These are phyloP conservation scores for Acanthurus leucopareius DNA, from an alignment of 2,797 vertebrate genomes.

Conservation along the genomic window DNA sequence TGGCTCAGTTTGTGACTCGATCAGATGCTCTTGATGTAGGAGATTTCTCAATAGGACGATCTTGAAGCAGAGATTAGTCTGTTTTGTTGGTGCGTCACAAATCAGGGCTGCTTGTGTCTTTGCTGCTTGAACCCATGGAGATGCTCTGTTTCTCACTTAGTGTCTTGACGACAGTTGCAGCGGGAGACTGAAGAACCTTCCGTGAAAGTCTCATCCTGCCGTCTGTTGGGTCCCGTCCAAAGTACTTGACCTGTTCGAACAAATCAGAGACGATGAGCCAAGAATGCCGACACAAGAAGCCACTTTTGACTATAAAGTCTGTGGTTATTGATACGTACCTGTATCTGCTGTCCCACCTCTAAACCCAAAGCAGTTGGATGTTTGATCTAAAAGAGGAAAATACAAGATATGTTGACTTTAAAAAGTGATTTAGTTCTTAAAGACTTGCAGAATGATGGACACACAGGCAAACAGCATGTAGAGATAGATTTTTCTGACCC, in stretches of 20 bases:
- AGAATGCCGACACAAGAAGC: constrained; percentile 1
- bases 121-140: constrained; percentile 82
- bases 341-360: constrained; percentile 97
- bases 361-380: constrained; percentile 96
- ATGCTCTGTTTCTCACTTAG: constrained; percentile 92
- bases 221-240: constrained; percentile 96
- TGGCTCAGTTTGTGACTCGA: constrained; percentile 7
- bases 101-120: constrained; percentile 32
- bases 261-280: constrained; percentile 25
- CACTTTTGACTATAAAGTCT: background rate
- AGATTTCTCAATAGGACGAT: background rate
- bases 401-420: background rate
- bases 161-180: constrained; percentile 86
- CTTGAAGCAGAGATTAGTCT: background rate
- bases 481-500: constrained; percentile 84
- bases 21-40: constrained; percentile 17
- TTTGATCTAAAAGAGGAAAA: constrained; percentile 87
- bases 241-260: constrained; percentile 93
- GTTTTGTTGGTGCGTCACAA: constrained; percentile 47
- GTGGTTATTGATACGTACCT: constrained; percentile 82
- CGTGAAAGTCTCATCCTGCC: constrained; percentile 97
- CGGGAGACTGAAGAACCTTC: constrained; percentile 94
- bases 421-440: background rate
- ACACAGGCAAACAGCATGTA: background rate
- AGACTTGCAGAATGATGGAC: background rate